phyloP scores from a whole-genome alignment of 1,140 invertebrate species.

The Homalodisca vitripennis region DNA sequence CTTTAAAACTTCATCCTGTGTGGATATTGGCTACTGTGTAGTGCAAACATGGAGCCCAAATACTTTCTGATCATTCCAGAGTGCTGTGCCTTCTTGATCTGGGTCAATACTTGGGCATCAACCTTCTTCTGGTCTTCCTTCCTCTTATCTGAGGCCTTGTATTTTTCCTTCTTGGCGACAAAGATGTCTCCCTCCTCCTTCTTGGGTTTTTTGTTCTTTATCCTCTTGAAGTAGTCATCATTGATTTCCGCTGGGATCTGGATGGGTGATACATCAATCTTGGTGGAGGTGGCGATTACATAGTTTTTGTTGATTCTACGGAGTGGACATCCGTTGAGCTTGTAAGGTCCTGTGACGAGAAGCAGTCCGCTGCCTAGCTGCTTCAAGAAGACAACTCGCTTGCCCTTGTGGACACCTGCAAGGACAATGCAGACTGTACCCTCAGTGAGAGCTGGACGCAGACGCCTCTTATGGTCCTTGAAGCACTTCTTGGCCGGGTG shows the following conservation, averaged over 20 bases:
- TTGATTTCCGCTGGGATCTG: constrained; percentile 84
- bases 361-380: constrained; percentile 86
- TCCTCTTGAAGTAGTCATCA: constrained; percentile 91
- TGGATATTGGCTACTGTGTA: constrained; percentile 92
- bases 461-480: constrained; percentile 71
- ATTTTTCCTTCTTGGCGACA: constrained; percentile 80
- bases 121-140: constrained; percentile 90
- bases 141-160: constrained; percentile 82
- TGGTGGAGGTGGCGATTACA: constrained; percentile 93
- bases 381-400: constrained; percentile 87
- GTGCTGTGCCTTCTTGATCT: constrained; percentile 79
- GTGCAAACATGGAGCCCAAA: constrained; percentile 86
- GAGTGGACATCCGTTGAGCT: constrained; percentile 68
- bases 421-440: constrained; percentile 93
- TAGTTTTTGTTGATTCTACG: constrained; percentile 93
- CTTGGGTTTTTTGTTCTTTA: constrained; percentile 66
- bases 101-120: constrained; percentile 79
- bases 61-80: constrained; percentile 85
- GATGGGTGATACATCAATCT: constrained; percentile 76
- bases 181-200: constrained; percentile 85
- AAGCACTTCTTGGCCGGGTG: constrained; percentile 65
- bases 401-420: constrained; percentile 93
- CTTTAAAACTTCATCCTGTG: constrained; percentile 95
- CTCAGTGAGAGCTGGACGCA: constrained; percentile 76
- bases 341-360: constrained; percentile 76